A percentile compares a stretch with the other conserved stretches of the same genome.
phyloP scores from a whole-genome alignment of 2,888 invertebrate genomes.

The Heliconius erato region DNA sequence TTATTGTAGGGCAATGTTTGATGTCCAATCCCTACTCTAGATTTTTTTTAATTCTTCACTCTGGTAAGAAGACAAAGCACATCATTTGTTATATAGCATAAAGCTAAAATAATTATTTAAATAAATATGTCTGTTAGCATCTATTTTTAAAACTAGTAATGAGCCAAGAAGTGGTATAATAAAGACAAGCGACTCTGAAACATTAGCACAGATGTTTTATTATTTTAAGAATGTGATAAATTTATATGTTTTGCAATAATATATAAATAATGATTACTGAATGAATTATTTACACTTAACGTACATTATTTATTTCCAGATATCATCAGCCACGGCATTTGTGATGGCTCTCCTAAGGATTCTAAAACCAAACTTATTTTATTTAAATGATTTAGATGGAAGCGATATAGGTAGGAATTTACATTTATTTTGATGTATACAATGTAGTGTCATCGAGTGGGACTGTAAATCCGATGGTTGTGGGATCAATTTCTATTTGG shows the following conservation, averaged over 20 bases:
- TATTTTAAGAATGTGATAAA: constrained; percentile 23
- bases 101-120: neutral
- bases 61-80: too few relatives aligned
- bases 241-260: neutral
- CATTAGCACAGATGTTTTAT: constrained; percentile 26
- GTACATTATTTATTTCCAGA: constrained; percentile 61
- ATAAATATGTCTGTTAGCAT: neutral
- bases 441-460: too few relatives aligned
- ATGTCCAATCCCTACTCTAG: neutral
- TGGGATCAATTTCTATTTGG: neutral
- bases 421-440: too few relatives aligned
- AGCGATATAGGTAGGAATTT: constrained; percentile 64
- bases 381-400: constrained; percentile 66
- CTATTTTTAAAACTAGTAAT: constrained; percentile 19
- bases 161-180: constrained; percentile 22
- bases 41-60: neutral
- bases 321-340: constrained; percentile 78
- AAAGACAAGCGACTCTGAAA: constrained; percentile 24
- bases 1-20: neutral
- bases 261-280: neutral
- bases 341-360: constrained; percentile 71
- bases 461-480: neutral
- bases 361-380: constrained; percentile 71
- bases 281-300: neutral
- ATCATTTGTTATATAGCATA: neutral